Percentiles rank a stretch among this genome's conserved stretches.
Conservation (phyloP, 2,797 vertebrate genomes). For the Rallus crepitans region DNA sequence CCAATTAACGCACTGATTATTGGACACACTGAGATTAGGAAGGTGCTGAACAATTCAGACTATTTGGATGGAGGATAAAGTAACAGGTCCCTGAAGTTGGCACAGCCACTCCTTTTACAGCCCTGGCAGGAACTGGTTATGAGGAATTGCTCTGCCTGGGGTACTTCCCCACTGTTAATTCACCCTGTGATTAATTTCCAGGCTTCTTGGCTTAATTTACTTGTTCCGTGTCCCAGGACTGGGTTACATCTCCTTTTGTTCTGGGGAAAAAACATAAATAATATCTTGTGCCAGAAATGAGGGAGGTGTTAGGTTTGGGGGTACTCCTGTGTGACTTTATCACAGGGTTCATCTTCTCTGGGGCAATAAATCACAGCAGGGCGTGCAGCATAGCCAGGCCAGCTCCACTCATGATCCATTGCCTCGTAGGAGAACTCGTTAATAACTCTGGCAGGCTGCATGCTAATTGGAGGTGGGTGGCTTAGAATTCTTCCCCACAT, state of each 20-base stretch:
- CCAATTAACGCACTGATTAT: constrained; percentile 26
- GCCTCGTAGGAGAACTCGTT: constrained; percentile 34
- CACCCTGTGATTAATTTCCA: constrained; percentile 14
- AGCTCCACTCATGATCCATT: constrained; percentile 39
- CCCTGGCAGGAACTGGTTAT: background rate
- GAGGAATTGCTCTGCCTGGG: background rate
- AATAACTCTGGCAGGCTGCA: constrained; percentile 52
- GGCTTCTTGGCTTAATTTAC: constrained; percentile 7
- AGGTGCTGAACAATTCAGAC: background rate
- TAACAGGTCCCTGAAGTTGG: background rate
- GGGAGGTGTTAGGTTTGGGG: background rate
- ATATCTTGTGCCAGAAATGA: background rate
- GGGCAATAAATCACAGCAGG: constrained; percentile 34
- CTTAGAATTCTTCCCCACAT: background rate
- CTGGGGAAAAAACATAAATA: background rate
- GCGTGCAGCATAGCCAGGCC: background rate
- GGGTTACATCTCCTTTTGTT: background rate
- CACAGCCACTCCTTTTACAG: background rate
- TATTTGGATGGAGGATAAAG: background rate
- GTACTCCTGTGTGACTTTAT: constrained; percentile 7
- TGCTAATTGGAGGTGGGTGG: constrained; percentile 15
- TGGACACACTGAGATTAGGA: background rate
- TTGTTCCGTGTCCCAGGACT: background rate
- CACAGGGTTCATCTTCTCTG: background rate
- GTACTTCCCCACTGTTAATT: constrained; percentile 2